These are phyloP conservation scores for Plutomurus gul DNA, from an alignment of 1,140 invertebrate species.

Conservation along the genomic window DNA sequence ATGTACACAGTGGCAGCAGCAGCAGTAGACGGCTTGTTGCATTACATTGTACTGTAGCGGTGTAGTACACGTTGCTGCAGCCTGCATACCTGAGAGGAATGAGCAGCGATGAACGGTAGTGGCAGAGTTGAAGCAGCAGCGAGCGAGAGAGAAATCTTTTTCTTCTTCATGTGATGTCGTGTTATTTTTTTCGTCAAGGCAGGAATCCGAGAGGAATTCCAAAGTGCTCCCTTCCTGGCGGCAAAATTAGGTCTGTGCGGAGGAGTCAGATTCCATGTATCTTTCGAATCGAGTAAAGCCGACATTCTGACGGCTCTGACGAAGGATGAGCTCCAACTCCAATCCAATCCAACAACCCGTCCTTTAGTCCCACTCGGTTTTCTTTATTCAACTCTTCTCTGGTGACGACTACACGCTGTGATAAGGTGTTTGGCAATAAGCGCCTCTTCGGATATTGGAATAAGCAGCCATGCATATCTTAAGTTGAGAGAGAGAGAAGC, in stretches of 20 bases:
- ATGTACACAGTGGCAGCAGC: background rate
- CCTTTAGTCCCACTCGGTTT: slow-evolving; percentile 17
- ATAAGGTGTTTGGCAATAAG: slow-evolving; percentile 43
- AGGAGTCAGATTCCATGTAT: slow-evolving; percentile 33
- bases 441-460: slow-evolving; percentile 34
- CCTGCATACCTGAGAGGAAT: slow-evolving; percentile 19
- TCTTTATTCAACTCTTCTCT: background rate
- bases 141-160: too few species aligned
- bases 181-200: slow-evolving; percentile 31
- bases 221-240: slow-evolving; percentile 34
- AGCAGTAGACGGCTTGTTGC: background rate
- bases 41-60: too few species aligned
- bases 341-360: background rate
- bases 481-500: background rate
- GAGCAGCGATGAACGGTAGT: background rate
- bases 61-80: too few species aligned
- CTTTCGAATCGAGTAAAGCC: slow-evolving; percentile 30
- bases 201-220: slow-evolving; percentile 31
- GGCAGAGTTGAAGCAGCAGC: background rate
- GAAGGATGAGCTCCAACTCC: slow-evolving; percentile 30
- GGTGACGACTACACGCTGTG: slow-evolving; percentile 26
- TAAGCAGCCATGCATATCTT: slow-evolving; percentile 33
- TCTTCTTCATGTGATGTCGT: slow-evolving; percentile 21
- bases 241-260: slow-evolving; percentile 35
- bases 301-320: slow-evolving; percentile 34